These are phyloP conservation scores for Criorhina ranunculi DNA, from an alignment of 2,888 invertebrate species.

Conservation along the genomic window DNA sequence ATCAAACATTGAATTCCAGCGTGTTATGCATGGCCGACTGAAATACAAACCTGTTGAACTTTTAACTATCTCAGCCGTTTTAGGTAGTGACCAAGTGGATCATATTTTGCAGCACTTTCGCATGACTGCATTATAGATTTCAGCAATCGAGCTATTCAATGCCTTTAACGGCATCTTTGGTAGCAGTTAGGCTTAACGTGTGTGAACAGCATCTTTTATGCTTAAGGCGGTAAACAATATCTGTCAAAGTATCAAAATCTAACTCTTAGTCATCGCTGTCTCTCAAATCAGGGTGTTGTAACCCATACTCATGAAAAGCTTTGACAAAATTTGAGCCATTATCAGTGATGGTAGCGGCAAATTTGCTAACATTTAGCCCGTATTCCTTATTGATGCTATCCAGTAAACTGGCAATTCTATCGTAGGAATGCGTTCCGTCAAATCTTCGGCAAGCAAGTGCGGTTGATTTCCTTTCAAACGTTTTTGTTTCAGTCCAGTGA, in stretches of 20 bases:
- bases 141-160: not conserved
- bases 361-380: slow-evolving; percentile 1
- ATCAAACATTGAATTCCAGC: slow-evolving; percentile 6
- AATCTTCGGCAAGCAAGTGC: slow-evolving; percentile 3
- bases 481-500: too few relatives aligned
- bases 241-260: slow-evolving; percentile 1
- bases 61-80: not conserved
- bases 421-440: not conserved
- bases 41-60: slow-evolving; percentile 7
- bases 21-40: slow-evolving; percentile 3
- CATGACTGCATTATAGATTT: slow-evolving; percentile 5
- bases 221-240: not conserved
- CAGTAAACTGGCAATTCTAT: slow-evolving; percentile 13
- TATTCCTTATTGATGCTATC: slow-evolving; percentile 3
- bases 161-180: slow-evolving; percentile 1
- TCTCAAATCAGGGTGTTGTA: not conserved
- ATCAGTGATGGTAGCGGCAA: not conserved
- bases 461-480: slow-evolving; percentile 3
- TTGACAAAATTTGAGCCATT: slow-evolving; percentile 11
- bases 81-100: slow-evolving; percentile 6
- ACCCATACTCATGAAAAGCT: slow-evolving; percentile 1
- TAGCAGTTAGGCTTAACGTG: not conserved
- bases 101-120: slow-evolving; percentile 13
- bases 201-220: slow-evolving; percentile 5
- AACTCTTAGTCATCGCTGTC: not conserved